Conservation (phyloP, 2,888 invertebrate genomes). For the Drosophila koepferae region DNA sequence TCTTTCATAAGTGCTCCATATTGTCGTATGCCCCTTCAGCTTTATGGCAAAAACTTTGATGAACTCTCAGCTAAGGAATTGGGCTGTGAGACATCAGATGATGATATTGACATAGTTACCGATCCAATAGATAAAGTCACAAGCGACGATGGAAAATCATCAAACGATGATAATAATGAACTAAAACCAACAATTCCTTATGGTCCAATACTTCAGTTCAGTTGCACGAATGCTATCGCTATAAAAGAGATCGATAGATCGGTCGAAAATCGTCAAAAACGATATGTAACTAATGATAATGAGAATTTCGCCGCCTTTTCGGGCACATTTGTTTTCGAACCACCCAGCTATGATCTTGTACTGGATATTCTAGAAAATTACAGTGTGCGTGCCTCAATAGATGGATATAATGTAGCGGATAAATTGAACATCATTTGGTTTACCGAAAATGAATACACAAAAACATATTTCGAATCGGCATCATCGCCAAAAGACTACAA, state of each 20-base stretch:
- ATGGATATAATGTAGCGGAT: conserved; percentile 34
- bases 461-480: conserved; percentile 6
- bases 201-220: conserved; percentile 42
- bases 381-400: conserved; percentile 63
- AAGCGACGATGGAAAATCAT: too few species aligned
- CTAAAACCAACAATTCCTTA: background rate
- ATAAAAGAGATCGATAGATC: background rate
- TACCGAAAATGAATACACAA: conserved; percentile 50
- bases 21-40: conserved; percentile 67
- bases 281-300: background rate
- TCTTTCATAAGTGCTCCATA: conserved; percentile 71
- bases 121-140: background rate
- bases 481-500: conserved; percentile 62
- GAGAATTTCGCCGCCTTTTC: background rate
- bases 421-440: conserved; percentile 81
- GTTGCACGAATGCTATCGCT: conserved; percentile 37
- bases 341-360: conserved; percentile 72
- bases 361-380: conserved; percentile 60
- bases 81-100: conserved; percentile 26
- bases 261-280: background rate
- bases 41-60: conserved; percentile 67
- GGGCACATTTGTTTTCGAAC: conserved; percentile 59
- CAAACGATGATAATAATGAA: background rate
- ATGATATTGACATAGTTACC: background rate
- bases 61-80: conserved; percentile 41